phyloP scores from a whole-genome alignment of 2,113 vertebrate genomes.

The Syngnathoides biaculeatus region DNA sequence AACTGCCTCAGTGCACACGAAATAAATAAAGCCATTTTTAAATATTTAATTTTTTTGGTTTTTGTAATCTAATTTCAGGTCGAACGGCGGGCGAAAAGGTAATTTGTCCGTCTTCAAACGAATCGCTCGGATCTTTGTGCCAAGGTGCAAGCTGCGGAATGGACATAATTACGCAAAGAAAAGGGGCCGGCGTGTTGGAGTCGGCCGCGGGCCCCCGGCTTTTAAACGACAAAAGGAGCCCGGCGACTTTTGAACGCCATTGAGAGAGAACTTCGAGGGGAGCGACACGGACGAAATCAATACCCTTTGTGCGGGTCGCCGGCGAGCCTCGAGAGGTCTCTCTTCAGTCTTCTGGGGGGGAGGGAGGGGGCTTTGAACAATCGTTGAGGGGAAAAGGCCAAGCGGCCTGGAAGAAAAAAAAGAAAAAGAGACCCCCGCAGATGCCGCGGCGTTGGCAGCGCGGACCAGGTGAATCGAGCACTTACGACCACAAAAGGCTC shows the following conservation, averaged over 20 bases:
- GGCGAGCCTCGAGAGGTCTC: not conserved
- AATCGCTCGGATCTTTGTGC: not conserved
- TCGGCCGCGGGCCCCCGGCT: not conserved
- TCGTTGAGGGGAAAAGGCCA: not conserved
- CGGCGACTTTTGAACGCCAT: not conserved
- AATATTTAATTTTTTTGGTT: not conserved
- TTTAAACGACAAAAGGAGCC: not conserved
- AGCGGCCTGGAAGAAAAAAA: not conserved
- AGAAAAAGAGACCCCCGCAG: not conserved
- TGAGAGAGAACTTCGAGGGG: not conserved
- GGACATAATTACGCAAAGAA: not conserved
- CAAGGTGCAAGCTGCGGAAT: not conserved
- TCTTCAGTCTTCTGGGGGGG: constrained; percentile 1
- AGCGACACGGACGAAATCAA: not conserved
- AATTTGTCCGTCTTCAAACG: not conserved
- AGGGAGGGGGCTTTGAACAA: not conserved
- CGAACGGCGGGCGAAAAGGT: not conserved
- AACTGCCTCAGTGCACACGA: too few species aligned
- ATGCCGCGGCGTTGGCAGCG: not conserved
- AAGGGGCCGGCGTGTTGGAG: not conserved
- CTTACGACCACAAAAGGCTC: not conserved
- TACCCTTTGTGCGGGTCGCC: not conserved
- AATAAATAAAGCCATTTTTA: too few species aligned
- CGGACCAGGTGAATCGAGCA: not conserved
- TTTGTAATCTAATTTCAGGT: not conserved